Evolutionary conservation across 1,140 invertebrate species (phyloP).

Genomic region (Carcinoscorpius rotundicauda): DNA sequence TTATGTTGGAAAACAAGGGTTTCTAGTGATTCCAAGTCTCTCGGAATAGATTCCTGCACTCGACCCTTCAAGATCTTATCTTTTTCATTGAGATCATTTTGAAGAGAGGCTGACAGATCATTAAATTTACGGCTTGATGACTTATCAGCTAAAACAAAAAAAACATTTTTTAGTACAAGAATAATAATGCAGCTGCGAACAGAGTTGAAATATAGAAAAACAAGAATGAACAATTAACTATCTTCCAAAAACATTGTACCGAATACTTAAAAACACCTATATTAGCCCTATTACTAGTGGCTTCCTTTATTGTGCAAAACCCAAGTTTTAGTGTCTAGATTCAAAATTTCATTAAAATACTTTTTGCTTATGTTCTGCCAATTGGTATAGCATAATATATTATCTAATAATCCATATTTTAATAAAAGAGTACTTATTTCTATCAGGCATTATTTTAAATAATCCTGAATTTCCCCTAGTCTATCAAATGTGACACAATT

Average conservation of each 20-base stretch:
- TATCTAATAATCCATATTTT: no score
- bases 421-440: no score
- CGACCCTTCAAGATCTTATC: slow-evolving; percentile 68
- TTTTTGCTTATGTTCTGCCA: no score
- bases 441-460: no score
- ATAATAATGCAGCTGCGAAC: slow-evolving; percentile 9
- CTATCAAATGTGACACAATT: no score
- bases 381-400: no score
- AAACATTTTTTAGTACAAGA: slow-evolving; percentile 9
- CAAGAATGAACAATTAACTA: background rate
- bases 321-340: no score
- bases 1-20: slow-evolving; percentile 77
- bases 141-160: slow-evolving; percentile 52
- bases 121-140: slow-evolving; percentile 72
- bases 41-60: slow-evolving; percentile 61
- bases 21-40: slow-evolving; percentile 73
- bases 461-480: no score
- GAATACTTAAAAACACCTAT: background rate
- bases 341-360: no score
- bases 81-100: slow-evolving; percentile 66
- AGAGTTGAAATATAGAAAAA: background rate
- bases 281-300: background rate
- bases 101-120: slow-evolving; percentile 65
- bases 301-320: no score
- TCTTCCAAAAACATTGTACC: background rate